phyloP scores from a whole-genome alignment of 64 coral and sea anemone genomes.

The Trachythela sp. region DNA sequence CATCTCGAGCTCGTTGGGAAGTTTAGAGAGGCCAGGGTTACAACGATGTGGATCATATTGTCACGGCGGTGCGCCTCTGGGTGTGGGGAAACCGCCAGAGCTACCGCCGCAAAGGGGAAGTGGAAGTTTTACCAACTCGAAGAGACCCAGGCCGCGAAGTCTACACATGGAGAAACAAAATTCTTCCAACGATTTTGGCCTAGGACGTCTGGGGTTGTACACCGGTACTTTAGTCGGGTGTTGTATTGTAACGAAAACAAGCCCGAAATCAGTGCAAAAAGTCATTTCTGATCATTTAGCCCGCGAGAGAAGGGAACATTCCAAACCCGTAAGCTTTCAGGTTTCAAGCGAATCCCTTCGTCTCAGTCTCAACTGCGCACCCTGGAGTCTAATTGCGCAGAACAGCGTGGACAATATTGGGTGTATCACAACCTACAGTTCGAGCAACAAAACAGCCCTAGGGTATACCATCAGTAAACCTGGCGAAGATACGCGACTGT shows the following conservation, averaged over 20 bases:
- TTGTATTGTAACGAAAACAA: background rate
- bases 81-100: background rate
- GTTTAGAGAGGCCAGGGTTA: background rate
- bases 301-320: background rate
- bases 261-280: conserved; percentile 13
- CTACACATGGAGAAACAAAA: background rate
- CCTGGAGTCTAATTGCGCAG: background rate
- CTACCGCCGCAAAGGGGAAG: background rate
- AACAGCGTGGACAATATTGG: background rate
- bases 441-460: background rate
- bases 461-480: conserved; percentile 8
- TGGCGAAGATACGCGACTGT: background rate
- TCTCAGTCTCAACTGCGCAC: background rate
- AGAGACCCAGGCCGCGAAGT: background rate
- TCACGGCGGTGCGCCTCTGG: background rate
- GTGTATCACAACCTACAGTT: background rate
- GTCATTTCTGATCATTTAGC: background rate
- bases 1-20: background rate
- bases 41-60: background rate
- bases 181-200: background rate
- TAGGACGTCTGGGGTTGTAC: background rate
- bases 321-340: background rate
- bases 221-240: background rate
- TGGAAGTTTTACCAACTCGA: background rate
- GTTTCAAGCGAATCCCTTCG: background rate